Base-by-base conservation (phyloP, 2,888 invertebrate species). In the Marronus borbonicus region DNA sequence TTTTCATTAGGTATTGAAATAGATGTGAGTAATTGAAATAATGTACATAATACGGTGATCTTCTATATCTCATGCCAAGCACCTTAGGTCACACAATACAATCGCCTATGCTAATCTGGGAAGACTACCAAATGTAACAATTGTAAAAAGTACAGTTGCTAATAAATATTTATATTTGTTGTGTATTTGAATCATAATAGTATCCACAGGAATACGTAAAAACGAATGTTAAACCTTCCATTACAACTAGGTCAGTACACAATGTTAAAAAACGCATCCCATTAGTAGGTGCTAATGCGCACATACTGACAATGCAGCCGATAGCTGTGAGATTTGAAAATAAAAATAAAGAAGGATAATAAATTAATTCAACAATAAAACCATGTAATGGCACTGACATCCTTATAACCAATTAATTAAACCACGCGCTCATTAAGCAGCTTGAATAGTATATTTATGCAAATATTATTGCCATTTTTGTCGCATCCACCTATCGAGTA, bases 191-290 rank as follows among this genome's bases (percentile, higher is more conserved):
- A 55, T 55, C 3, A 31, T 24, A 72, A 58, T 58, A 39, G 39
- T 20, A 5, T 24, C 20, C 14, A 2, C 2, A 24, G 3, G 58
- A 20, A 28, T 58, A 72, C 39, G 58, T 10, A 20, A 20, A 70
- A 58, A 72, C 58, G 39, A 20, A 58, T 58, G 58, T 36, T 72
- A 36, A 72, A 39, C 24, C 58, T 72, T 72, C 58, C 72, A 58
- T 66, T 72, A 58, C 39, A 72, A 72, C 31, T 39, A 20, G 72
- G 72, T 72, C 72, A 72, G 55, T 72, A 20, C 17, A 72, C 8
- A 44, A 8, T 8, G 44, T 44, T 44, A 8, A 12, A 44, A 44
- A 8, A 12, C 44, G 44, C 8, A 44, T 44, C 10, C 44, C 12
- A 36, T 36, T 36, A 36, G 0, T 36, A 36, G 4, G 31, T 36